Percentiles rank a stretch among this genome's conserved stretches.
Conservation (phyloP, 1,140 invertebrate species). For the Ditylenchus dipsaci region DNA sequence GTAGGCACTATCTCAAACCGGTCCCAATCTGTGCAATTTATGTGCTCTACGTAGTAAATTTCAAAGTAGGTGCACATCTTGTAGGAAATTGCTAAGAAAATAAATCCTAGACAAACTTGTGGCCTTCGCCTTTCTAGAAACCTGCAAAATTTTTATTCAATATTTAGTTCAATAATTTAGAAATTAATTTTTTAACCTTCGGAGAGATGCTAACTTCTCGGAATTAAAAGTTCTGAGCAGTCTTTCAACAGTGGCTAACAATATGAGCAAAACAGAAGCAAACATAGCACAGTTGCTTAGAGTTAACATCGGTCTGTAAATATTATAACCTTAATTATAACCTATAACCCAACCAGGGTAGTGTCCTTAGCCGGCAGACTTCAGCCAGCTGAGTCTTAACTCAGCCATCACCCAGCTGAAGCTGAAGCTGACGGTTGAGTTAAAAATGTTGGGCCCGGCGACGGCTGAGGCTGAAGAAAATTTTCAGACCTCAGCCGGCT, state of each 20-base stretch:
- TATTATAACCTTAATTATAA: no score
- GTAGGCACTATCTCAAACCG: constrained; percentile 41
- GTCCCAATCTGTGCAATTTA: constrained; percentile 41
- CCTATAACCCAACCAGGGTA: neutral
- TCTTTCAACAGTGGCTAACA: constrained; percentile 52
- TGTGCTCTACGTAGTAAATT: constrained; percentile 41
- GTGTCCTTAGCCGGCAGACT: no score
- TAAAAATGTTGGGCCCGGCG: neutral
- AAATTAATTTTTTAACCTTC: constrained; percentile 42
- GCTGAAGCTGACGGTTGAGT: neutral
- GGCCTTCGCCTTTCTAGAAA: constrained; percentile 49
- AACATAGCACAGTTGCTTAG: constrained; percentile 50
- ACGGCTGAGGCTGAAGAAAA: no score
- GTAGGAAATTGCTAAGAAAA: constrained; percentile 41
- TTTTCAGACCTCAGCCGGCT: no score
- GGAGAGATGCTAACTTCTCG: constrained; percentile 22
- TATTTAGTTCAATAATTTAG: constrained; percentile 23
- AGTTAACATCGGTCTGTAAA: constrained; percentile 48
- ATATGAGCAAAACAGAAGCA: constrained; percentile 53
- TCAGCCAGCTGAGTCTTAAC: no score
- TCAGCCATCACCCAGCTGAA: no score
- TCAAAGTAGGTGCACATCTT: constrained; percentile 55
- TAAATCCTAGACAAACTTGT: constrained; percentile 34
- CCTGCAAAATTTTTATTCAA: constrained; percentile 28
- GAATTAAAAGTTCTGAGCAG: constrained; percentile 50